Evolutionary conservation across 2,888 invertebrate species (phyloP).

Genomic region (Volucella zonaria): DNA sequence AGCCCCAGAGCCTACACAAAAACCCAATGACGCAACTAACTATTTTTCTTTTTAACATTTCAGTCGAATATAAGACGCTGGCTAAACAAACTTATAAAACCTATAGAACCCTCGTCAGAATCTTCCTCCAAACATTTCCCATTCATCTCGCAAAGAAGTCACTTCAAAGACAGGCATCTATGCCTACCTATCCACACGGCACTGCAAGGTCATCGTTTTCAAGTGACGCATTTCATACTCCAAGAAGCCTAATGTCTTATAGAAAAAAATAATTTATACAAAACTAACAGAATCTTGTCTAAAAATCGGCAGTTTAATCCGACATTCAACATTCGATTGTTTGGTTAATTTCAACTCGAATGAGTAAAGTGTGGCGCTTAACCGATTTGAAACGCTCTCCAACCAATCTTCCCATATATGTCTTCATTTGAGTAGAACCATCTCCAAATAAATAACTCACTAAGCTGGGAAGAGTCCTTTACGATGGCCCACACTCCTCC

Average conservation of each 20-base stretch:
- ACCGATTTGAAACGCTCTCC: constrained; percentile 8
- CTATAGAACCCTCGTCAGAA: no score
- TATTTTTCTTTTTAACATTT: no score
- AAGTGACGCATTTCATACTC: neutral
- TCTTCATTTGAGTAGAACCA: constrained; percentile 37
- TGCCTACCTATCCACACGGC: neutral
- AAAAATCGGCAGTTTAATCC: neutral
- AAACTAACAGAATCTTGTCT: constrained; percentile 14
- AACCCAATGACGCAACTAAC: no score
- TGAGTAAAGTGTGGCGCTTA: neutral
- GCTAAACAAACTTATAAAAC: no score
- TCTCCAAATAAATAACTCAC: constrained; percentile 30
- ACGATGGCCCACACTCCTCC: constrained; percentile 11
- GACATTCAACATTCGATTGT: constrained; percentile 1
- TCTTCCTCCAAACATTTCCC: no score
- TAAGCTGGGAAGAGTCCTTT: constrained; percentile 39
- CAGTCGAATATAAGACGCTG: no score
- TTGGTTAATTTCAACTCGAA: constrained; percentile 7
- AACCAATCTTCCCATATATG: constrained; percentile 10
- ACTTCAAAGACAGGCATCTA: no score
- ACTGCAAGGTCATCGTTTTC: neutral
- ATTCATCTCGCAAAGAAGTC: no score
- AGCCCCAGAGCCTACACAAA: no score
- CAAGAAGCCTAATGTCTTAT: neutral
- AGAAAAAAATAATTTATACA: constrained; percentile 30